Conservation (phyloP, 35 echinoderm and acorn worm species). For the Chiridota heheva region DNA sequence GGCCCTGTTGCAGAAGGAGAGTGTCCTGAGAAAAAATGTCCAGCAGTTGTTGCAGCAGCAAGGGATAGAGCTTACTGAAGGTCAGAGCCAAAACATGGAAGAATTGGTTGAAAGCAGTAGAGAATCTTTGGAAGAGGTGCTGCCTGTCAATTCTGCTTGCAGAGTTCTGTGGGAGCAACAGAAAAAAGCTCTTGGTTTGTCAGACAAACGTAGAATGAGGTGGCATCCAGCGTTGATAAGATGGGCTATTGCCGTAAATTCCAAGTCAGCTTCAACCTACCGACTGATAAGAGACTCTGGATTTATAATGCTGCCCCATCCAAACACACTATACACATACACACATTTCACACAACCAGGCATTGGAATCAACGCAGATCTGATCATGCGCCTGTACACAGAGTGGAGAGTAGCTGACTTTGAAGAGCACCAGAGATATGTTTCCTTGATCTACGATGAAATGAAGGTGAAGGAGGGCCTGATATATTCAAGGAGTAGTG, state of each 20-base stretch:
- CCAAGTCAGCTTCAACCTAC: constrained; percentile 2
- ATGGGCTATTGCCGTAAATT: constrained; percentile 12
- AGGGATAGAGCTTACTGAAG: no score
- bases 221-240: constrained; percentile 27
- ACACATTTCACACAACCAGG: neutral
- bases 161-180: constrained; percentile 20
- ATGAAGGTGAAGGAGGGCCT: constrained; percentile 43
- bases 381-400: neutral
- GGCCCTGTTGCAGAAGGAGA: no score
- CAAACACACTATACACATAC: constrained; percentile 11
- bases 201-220: constrained; percentile 11
- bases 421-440: neutral
- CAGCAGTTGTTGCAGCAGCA: no score
- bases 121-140: no score
- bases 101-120: no score
- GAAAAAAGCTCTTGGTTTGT: neutral
- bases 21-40: no score
- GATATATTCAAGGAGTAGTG: neutral
- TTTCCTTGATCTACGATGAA: constrained; percentile 37
- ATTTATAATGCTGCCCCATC: constrained; percentile 14
- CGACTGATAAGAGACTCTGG: neutral
- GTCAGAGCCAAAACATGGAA: no score
- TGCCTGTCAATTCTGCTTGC: no score
- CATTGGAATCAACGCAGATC: neutral
- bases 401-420: neutral